A percentile compares a stretch with the other conserved stretches of the same genome.
phyloP scores from a whole-genome alignment of 2,113 vertebrate species.

The Fulica atra region DNA sequence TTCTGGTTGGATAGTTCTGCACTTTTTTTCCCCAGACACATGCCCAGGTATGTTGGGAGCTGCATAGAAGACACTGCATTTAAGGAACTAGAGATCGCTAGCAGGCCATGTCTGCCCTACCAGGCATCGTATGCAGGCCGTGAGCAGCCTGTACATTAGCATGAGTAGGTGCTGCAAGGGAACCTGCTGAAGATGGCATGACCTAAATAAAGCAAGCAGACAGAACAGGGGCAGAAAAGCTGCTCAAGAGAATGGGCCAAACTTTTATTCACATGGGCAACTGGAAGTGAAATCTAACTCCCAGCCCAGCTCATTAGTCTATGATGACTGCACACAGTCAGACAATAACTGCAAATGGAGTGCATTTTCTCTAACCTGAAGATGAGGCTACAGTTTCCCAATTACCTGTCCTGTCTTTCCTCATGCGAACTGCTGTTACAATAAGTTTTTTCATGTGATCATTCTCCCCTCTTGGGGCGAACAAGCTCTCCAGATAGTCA shows the following conservation, averaged over 20 bases:
- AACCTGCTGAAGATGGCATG: not conserved
- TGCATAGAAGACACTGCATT: not conserved
- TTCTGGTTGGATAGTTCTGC: not conserved
- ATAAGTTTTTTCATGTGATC: not conserved
- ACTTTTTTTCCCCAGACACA: not conserved
- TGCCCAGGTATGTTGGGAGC: not conserved
- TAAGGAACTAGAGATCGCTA: not conserved
- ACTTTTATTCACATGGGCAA: not conserved
- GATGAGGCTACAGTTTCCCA: not conserved
- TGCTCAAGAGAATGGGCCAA: not conserved
- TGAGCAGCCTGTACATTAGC: fast-evolving
- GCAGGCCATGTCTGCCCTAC: not conserved
- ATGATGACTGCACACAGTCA: not conserved
- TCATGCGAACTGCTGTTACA: not conserved
- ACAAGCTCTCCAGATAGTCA: not conserved
- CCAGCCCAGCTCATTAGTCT: not conserved
- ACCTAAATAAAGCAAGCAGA: not conserved
- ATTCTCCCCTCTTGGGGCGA: not conserved
- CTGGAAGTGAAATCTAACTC: not conserved
- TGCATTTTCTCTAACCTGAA: not conserved
- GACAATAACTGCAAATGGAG: not conserved
- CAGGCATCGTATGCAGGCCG: fast-evolving
- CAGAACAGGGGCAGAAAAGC: not conserved
- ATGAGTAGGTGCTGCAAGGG: not conserved
- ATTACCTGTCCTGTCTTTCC: not conserved